phyloP scores from a whole-genome alignment of 1,140 invertebrate genomes.

The Rhizoglyphus robini region DNA sequence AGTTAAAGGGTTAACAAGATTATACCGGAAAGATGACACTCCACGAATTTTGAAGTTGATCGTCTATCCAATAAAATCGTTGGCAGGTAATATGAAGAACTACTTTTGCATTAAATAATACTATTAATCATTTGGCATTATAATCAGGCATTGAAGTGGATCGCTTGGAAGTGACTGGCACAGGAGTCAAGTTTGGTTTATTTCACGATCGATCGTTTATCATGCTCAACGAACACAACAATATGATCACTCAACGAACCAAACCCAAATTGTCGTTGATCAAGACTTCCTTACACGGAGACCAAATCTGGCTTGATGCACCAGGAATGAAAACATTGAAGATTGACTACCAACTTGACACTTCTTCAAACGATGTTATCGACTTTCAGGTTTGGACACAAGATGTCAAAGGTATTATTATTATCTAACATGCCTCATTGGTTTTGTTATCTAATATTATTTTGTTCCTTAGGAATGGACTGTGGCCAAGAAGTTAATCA shows the following conservation, averaged over 20 bases:
- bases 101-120: not conserved
- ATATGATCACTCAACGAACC: conserved; percentile 7
- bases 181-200: not conserved
- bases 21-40: too few relatives aligned
- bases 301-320: not conserved
- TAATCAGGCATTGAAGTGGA: conserved; percentile 11
- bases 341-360: not conserved
- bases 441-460: not conserved
- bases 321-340: not conserved
- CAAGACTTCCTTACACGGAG: not conserved
- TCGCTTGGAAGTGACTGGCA: not conserved
- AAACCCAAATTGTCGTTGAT: conserved; percentile 4
- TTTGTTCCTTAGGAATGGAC: conserved; percentile 13
- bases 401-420: not conserved
- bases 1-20: too few relatives aligned
- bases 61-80: conserved; percentile 19
- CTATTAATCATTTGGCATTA: not conserved
- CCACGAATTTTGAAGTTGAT: conserved; percentile 10
- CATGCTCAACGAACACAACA: not conserved
- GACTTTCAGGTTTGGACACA: not conserved
- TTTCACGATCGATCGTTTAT: conserved; percentile 3
- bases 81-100: not conserved
- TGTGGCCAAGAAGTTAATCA: conserved; percentile 13
- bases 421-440: not conserved
- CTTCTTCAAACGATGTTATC: not conserved